A percentile compares a stretch with the other conserved stretches of the same genome.
Conservation (phyloP, 2,888 invertebrate genomes). For the Eupithecia pulchellata region DNA sequence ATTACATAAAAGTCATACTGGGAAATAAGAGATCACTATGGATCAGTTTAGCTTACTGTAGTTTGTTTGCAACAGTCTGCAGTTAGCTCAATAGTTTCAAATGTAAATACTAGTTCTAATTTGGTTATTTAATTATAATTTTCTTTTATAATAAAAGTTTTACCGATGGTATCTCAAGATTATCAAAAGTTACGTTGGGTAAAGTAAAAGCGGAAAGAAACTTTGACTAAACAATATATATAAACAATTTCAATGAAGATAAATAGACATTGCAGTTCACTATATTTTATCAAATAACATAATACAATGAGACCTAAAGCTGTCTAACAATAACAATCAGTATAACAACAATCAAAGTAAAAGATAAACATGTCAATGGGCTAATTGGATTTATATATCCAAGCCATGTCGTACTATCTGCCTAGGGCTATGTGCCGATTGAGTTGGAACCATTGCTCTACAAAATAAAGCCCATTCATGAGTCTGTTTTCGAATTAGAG, state of each 20-base stretch:
- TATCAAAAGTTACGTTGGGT: neutral
- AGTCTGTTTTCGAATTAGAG: neutral
- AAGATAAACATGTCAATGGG: slow-evolving; percentile 52
- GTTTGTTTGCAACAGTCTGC: too few relatives aligned
- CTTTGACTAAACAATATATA: neutral
- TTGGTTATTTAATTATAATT: too few relatives aligned
- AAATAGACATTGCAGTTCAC: neutral
- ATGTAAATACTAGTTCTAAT: too few relatives aligned
- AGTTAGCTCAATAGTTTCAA: too few relatives aligned
- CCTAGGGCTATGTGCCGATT: slow-evolving; percentile 4
- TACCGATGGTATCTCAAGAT: too few relatives aligned
- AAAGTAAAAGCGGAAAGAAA: neutral
- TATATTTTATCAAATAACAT: neutral
- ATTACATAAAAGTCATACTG: too few relatives aligned
- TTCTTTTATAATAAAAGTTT: too few relatives aligned
- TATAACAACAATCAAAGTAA: slow-evolving; percentile 33
- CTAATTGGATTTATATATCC: slow-evolving; percentile 53
- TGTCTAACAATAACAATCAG: slow-evolving; percentile 30
- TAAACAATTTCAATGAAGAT: neutral
- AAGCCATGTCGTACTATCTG: neutral
- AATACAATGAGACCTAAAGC: slow-evolving; percentile 13
- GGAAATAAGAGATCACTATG: too few relatives aligned
- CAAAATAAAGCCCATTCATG: neutral
- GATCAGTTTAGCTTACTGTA: too few relatives aligned
- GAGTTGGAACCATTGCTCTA: slow-evolving; percentile 1